Evolutionary conservation across 2,797 vertebrate genomes (phyloP), one percentile per base, ranked within the genome.

Genomic region (Gallinago stenura): DNA sequence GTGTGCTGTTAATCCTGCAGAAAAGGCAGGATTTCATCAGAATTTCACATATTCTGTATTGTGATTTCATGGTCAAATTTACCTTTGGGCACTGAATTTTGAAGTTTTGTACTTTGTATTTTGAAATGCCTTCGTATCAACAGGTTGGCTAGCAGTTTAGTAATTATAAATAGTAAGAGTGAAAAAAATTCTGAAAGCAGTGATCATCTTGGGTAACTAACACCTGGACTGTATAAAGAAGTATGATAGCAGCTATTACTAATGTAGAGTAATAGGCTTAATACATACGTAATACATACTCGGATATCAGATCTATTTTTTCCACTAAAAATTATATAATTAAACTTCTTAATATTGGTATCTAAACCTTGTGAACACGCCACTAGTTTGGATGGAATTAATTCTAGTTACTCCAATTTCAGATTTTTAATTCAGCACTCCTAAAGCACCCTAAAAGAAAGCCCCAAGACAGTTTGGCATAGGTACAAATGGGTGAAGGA

Each of bases 311-410:
- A 81, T 54, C 26, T 50, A 1, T 24, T 21, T n/a, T 24, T 21
- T n/a, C 28, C 35, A 48, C 20, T 73, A 41, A 76, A 65, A 62
- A 60, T 41, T 31, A 26, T 30, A 21, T 46, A 51, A 58, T 24
- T 60, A 53, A 68, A 57, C 26, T 43, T 75, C 46, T 50, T 69
- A 35, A 35, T 64, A 60, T 37, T 26, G 46, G 20, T 45, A 72
- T 31, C 19, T 83, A 45, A 89, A 64, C n/a, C 62, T 62, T 65
- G 26, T 56, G 72, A 87, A 64, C 24, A 43, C 31, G n/a, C 77
- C 66, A 51, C 25, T 87, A 53, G 26, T 81, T 93, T 93, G 87
- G 37, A 87, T 72, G 71, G 39, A 94, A 96, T 51, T 56, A 64
- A 66, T 69, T 95, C 57, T 41, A 39, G 51, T 83, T 80, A 82